Conservation (phyloP, 2,888 invertebrate genomes). For the Terebella lapidaria region DNA sequence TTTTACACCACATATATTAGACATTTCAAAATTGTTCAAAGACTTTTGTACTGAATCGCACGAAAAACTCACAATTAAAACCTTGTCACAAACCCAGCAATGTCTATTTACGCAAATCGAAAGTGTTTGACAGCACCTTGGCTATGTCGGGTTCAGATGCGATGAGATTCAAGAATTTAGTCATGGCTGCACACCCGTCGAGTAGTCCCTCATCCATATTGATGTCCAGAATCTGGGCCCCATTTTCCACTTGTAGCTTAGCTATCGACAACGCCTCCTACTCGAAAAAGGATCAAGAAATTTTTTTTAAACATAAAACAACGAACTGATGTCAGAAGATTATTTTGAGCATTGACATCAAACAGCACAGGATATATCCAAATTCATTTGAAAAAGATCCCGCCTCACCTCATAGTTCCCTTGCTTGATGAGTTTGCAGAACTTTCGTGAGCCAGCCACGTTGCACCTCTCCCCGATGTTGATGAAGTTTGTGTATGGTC, state of each 20-base stretch:
- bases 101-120: too few species aligned
- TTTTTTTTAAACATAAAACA: too few species aligned
- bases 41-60: too few species aligned
- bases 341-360: too few species aligned
- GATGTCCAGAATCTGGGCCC: constrained; percentile 60
- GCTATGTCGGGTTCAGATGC: constrained; percentile 60
- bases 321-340: too few species aligned
- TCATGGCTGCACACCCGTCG: constrained; percentile 58
- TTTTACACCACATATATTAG: too few species aligned
- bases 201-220: constrained; percentile 63
- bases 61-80: too few species aligned
- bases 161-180: constrained; percentile 59
- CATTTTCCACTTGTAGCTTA: constrained; percentile 59
- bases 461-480: constrained; percentile 63
- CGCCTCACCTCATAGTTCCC: constrained; percentile 57
- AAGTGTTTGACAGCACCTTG: constrained; percentile 55
- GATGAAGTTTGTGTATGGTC: constrained; percentile 58
- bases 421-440: constrained; percentile 57
- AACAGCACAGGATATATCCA: too few species aligned
- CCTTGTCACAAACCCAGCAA: too few species aligned
- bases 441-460: constrained; percentile 59
- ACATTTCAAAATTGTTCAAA: too few species aligned
- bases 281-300: background rate
- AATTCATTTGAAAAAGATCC: background rate
- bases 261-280: constrained; percentile 59